phyloP scores from a whole-genome alignment of 2,888 invertebrate species.

The Augiades crinisus region DNA sequence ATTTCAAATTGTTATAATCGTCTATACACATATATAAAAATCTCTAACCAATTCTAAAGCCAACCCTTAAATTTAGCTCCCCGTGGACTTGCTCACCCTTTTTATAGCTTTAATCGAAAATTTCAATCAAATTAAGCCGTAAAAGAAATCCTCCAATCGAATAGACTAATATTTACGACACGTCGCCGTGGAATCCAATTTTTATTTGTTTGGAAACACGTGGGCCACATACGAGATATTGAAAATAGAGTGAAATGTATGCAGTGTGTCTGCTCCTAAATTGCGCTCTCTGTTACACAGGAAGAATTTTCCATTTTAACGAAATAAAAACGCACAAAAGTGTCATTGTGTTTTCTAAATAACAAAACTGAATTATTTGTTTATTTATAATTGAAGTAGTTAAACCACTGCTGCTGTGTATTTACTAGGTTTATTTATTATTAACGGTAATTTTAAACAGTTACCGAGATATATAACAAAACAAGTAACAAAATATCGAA shows the following conservation, averaged over 20 bases:
- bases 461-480: no score
- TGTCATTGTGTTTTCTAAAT: neutral
- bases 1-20: no score
- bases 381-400: no score
- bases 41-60: no score
- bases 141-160: constrained; percentile 16
- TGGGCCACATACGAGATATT: constrained; percentile 32
- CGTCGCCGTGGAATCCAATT: constrained; percentile 33
- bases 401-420: no score
- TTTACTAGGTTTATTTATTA: no score
- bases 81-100: neutral
- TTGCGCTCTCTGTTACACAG: constrained; percentile 8
- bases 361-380: neutral
- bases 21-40: no score
- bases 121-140: constrained; percentile 14
- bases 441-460: no score
- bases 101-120: constrained; percentile 1
- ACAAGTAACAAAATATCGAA: no score
- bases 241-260: constrained; percentile 35
- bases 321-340: neutral
- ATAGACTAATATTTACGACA: constrained; percentile 24
- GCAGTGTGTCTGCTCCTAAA: constrained; percentile 24
- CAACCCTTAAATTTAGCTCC: neutral
- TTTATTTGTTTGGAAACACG: constrained; percentile 35
- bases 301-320: constrained; percentile 6